Evolutionary conservation across 2,888 invertebrate species (phyloP), one percentile per base, ranked within the genome.

Genomic region (Seira ritae): DNA sequence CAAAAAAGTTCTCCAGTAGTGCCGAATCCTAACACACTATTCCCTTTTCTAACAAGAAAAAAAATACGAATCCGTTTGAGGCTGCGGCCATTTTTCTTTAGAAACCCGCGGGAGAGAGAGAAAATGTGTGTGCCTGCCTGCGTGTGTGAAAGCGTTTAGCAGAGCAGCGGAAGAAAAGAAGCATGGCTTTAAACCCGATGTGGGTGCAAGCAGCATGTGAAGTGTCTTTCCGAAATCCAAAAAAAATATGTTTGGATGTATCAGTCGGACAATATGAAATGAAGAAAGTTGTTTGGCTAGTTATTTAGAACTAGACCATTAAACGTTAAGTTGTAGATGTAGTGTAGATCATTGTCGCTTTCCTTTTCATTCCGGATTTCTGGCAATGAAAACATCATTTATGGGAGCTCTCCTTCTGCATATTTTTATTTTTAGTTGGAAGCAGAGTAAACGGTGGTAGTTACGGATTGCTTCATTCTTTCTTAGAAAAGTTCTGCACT

Each of bases 41-140:
- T 31, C 31, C 2, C 31, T 31, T 31, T 31, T 31, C 8, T 4
- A 31, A 31, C 31, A 31, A 31, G 8, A 31, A 31, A 31, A 31
- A 31, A 31, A 67, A 72, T 42, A 68, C 73, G 69, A 68, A 66
- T 69, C 75, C 50, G 50, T 75, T 75, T 69, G 75, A 75, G 74
- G 69, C 70, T 80, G 50, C 73, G 62, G 70, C 80, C 69, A 75
- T 80, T 80, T 80, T 75, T 75, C 75, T 70, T n/a, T 70, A 69
- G 65, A 70, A 70, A 74, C n/a, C 69, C 71, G 55, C 66, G 75
- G 50, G 71, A 67, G 72, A 72, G 76, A 60, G 31, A 31, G 31
- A 4, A 31, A 31, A 31, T 31, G 31, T 31, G 31, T 31, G 55
- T 55, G 73, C 37, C 46, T 67, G 71, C 71, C 37, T 78, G 70